These are phyloP conservation scores for Orussus abietinus DNA, from an alignment of 1,140 invertebrate genomes.

Conservation along the genomic window DNA sequence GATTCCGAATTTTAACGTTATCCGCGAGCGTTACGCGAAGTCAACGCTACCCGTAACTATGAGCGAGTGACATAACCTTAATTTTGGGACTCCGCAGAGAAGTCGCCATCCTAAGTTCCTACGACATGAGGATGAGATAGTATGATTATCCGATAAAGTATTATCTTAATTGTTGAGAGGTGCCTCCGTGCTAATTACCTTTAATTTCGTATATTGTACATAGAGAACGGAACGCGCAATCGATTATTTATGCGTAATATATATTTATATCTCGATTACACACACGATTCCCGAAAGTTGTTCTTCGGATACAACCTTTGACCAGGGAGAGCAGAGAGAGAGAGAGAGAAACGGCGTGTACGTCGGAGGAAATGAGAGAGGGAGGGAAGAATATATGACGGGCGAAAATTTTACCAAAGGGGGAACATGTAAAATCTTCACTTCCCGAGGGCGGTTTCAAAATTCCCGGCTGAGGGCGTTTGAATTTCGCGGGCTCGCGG, in stretches of 20 bases:
- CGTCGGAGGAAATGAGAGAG: not conserved
- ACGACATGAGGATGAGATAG: slow-evolving; percentile 40
- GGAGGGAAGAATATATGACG: no score
- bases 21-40: no score
- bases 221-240: slow-evolving; percentile 44
- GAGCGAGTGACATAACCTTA: no score
- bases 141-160: slow-evolving; percentile 30
- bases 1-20: no score
- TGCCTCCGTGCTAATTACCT: slow-evolving; percentile 37
- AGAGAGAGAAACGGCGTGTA: not conserved
- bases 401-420: no score
- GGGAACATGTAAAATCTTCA: no score
- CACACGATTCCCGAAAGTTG: slow-evolving; percentile 35
- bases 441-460: no score
- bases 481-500: no score
- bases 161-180: slow-evolving; percentile 31
- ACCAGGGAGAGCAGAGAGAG: no score
- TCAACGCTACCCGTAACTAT: no score
- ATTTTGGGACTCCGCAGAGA: slow-evolving; percentile 30
- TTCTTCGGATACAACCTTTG: slow-evolving; percentile 47
- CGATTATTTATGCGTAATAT: slow-evolving; percentile 48
- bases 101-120: slow-evolving; percentile 50
- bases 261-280: slow-evolving; percentile 14
- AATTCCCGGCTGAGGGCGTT: no score
- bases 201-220: slow-evolving; percentile 47